phyloP scores from a whole-genome alignment of 2,113 vertebrate species.

The Ailuropoda melanoleuca region DNA sequence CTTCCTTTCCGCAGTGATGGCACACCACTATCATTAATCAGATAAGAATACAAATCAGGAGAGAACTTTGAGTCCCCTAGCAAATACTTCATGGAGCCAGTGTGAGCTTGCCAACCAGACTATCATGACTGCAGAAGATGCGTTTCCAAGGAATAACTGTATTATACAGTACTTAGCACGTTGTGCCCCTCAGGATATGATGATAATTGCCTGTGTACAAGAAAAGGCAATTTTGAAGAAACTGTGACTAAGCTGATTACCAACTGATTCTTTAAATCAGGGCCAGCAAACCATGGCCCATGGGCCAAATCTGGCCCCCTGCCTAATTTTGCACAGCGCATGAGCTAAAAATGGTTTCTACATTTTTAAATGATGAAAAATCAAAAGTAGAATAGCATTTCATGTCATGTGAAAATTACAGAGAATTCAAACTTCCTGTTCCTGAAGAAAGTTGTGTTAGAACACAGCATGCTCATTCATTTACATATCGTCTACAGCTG shows the following conservation, averaged over 20 bases:
- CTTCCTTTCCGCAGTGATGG: background rate
- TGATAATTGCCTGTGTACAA: background rate
- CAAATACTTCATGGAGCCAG: constrained; percentile 47
- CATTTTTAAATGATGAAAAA: background rate
- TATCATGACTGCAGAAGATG: background rate
- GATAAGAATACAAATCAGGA: constrained; percentile 26
- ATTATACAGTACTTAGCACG: background rate
- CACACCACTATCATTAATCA: background rate
- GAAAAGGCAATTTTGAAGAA: constrained; percentile 25
- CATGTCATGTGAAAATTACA: background rate
- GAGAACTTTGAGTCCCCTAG: background rate
- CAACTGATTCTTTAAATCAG: background rate
- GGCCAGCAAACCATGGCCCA: background rate
- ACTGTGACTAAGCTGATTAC: background rate
- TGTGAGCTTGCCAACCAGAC: constrained; percentile 6
- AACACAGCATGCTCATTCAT: background rate
- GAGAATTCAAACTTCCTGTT: background rate
- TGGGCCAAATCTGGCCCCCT: background rate
- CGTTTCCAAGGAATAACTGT: background rate
- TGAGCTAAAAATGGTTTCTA: background rate
- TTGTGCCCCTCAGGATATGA: background rate
- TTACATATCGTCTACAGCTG: background rate
- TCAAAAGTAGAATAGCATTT: background rate
- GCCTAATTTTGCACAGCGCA: background rate
- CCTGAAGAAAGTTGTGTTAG: background rate